These are phyloP conservation scores for Forbesichthys papilliferus DNA, from an alignment of 2,113 vertebrate genomes.

Conservation along the genomic window DNA sequence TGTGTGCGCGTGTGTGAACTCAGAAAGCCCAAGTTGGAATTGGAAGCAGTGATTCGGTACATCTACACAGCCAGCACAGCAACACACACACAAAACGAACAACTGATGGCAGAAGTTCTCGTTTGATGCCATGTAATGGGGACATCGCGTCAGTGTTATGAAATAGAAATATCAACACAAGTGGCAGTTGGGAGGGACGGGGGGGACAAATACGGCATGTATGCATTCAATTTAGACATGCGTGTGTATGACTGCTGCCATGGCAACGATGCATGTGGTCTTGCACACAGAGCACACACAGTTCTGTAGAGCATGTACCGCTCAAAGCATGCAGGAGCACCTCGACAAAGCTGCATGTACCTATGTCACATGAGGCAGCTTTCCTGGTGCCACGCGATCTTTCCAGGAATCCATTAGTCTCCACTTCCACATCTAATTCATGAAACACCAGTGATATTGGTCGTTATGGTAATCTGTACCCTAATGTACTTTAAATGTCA, in stretches of 20 bases:
- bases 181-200: not conserved
- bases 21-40: slow-evolving; percentile 13
- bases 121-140: slow-evolving; percentile 37
- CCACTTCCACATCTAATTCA: slow-evolving; percentile 62
- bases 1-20: slow-evolving; percentile 6
- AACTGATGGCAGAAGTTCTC: slow-evolving; percentile 22
- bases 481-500: not conserved
- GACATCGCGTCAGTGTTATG: slow-evolving; percentile 16
- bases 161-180: slow-evolving; percentile 3
- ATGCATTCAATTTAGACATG: too few relatives aligned
- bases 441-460: slow-evolving; percentile 15
- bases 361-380: slow-evolving; percentile 77
- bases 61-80: not conserved
- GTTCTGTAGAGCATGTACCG: not conserved
- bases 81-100: not conserved
- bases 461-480: slow-evolving; percentile 2
- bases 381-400: slow-evolving; percentile 72
- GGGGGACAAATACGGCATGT: too few relatives aligned
- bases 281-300: not conserved
- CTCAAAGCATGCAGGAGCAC: slow-evolving; percentile 2
- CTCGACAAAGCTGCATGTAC: slow-evolving; percentile 40
- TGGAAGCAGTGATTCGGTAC: slow-evolving; percentile 12
- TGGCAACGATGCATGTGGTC: not conserved
- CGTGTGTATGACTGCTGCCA: not conserved
- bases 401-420: slow-evolving; percentile 50